These are phyloP conservation scores for Herpailurus yagouaroundi DNA, from an alignment of 2,113 vertebrate species.

Conservation along the genomic window DNA sequence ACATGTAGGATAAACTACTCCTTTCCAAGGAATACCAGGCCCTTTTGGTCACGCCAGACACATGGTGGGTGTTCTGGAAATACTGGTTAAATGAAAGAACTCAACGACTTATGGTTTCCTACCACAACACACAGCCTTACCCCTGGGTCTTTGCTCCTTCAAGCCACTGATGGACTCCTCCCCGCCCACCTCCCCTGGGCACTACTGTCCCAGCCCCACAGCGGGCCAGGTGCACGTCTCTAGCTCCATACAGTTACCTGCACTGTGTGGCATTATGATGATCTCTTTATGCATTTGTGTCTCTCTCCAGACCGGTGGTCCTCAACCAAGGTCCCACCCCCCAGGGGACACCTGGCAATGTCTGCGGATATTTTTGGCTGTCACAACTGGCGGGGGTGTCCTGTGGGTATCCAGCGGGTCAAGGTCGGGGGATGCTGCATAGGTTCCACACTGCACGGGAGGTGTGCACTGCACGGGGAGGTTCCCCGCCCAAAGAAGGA, in stretches of 20 bases:
- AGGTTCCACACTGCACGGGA: background rate
- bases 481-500: background rate
- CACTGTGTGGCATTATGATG: accelerated
- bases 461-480: too few relatives aligned
- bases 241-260: accelerated
- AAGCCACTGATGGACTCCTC: too few relatives aligned
- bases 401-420: background rate
- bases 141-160: background rate
- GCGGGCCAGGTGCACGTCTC: accelerated
- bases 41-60: background rate
- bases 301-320: background rate
- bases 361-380: background rate
- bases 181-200: accelerated
- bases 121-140: background rate
- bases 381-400: background rate
- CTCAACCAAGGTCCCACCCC: background rate
- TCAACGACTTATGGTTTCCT: background rate
- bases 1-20: background rate
- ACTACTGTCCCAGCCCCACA: accelerated
- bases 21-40: background rate
- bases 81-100: background rate
- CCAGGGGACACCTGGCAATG: background rate
- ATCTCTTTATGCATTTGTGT: background rate
- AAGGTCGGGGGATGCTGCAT: background rate
- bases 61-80: background rate